Evolutionary conservation across 2,888 invertebrate species (phyloP), one percentile per base, ranked within the genome.

Genomic region (Bhutanitis thaidina): DNA sequence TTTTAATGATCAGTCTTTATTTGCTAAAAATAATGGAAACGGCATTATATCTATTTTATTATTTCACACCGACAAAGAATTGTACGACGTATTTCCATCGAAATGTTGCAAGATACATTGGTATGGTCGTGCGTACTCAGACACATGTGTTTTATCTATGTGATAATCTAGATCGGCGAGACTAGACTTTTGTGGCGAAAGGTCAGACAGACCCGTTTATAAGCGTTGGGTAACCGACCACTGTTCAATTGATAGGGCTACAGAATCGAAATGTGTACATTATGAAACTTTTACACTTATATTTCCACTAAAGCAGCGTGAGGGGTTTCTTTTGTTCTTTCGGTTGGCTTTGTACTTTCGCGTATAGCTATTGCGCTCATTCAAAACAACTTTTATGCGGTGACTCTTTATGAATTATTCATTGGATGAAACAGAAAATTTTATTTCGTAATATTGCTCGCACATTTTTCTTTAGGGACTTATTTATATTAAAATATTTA

Each of bases 101-200:
- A 29, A 37, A 49, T 64, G 59, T 58, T 56, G 59, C 56, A 63
- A 64, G 47, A 12, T 29, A 45, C 47, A 40, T 57, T 59, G 63
- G 59, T 53, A 62, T 59, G 62, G 58, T 57, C 59, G 61, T 55
- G 55, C 59, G 66, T 56, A 60, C 58, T 53, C 57, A 55, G 66
- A 67, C 70, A 71, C 61, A 71, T 65, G 67, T 67, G 67, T 72
- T 73, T 44, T 77, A 82, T 83, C 80, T 73, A 62, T 60, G 56
- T 60, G 60, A 63, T 59, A 71, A 86, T 85, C 85, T 84, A 83
- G 83, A 82, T 78, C 80, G 67, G 55, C 60, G 16, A 51, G 64
- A 62, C 69, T 71, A 76, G 74, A 83, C 79, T 79, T 77, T 79
- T 71, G 79, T 73, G 69, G 77, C 70, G 80, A 86, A 85, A 87